These are phyloP conservation scores for Scolopax bukidnonensis DNA, from an alignment of 2,797 vertebrate species.

Conservation along the genomic window DNA sequence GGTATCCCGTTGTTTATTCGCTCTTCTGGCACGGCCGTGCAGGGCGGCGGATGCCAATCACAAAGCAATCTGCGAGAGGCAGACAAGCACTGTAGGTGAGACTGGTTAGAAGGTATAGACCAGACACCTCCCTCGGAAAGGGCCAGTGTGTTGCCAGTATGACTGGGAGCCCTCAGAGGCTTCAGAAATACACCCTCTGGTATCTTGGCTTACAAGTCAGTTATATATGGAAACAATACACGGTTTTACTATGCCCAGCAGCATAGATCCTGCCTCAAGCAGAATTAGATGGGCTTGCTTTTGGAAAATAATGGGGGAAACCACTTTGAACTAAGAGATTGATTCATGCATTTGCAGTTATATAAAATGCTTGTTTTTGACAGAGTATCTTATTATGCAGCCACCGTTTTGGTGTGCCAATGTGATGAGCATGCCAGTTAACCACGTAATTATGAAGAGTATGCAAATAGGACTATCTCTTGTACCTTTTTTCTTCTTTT, in stretches of 20 bases:
- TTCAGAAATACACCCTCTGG: not conserved
- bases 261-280: not conserved
- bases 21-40: conserved; percentile 28
- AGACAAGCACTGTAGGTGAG: conserved; percentile 67
- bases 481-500: not conserved
- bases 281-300: not conserved
- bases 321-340: conserved; percentile 10
- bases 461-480: not conserved
- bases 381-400: not conserved
- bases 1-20: conserved; percentile 67
- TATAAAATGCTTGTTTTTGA: conserved; percentile 12
- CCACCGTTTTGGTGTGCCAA: not conserved
- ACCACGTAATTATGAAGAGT: not conserved
- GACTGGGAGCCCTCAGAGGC: not conserved
- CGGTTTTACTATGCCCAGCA: not conserved
- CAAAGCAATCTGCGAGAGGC: conserved; percentile 41
- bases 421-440: not conserved
- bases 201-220: not conserved
- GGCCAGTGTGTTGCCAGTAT: not conserved
- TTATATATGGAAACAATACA: not conserved
- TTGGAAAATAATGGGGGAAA: conserved; percentile 15
- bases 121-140: not conserved
- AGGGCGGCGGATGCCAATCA: conserved; percentile 38
- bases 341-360: not conserved
- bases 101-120: conserved; percentile 18